Evolutionary conservation across 2,113 vertebrate species (phyloP), one percentile per base, ranked within the genome.

Genomic region (Seriola quinqueradiata): DNA sequence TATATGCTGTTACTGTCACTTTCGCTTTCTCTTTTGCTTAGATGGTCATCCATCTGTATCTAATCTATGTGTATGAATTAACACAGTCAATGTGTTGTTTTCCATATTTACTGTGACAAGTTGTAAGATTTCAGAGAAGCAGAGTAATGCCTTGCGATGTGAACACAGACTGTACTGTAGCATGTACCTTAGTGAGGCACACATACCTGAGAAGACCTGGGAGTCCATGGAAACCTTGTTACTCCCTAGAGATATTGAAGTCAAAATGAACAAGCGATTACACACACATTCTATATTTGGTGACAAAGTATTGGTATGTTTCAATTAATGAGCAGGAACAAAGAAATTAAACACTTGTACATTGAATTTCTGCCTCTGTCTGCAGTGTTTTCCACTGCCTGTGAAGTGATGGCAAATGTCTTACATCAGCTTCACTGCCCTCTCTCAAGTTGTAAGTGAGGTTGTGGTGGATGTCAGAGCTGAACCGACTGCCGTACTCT

Each of bases 361-460:
- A 52, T 0, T 48, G n/a, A 10, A 34, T 42, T 23, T 66, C 11
- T 60, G 13, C 34, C 34, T 40, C 19, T 9, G 16, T 57, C 28
- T 28, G 36, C 34, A 23, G 8, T 65, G 8, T 58, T 48, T 9
- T 7, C 19, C 9, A 16, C 12, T 19, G 3, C 38, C n/a, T 19
- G 19, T 12, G 40, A 25, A 19, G 9, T 42, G 3, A 67, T 3
- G n/a, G 8, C 2, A 55, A 57, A 68, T 23, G 44, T 93, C 96
- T 90, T 95, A 98, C 97, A 84, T 96, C 93, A 66, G 92, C 87
- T 78, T 96, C 94, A 57, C 96, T 96, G 89, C 96, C 96, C 90
- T 97, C 97, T 78, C 96, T 96, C 88, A 99, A 92, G 93, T 99
- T 99, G 96, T 98, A 99, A 81, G 98, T 99, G 87, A 99, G 96